phyloP scores from a whole-genome alignment of 2,797 vertebrate species.

The Acanthis flammea region DNA sequence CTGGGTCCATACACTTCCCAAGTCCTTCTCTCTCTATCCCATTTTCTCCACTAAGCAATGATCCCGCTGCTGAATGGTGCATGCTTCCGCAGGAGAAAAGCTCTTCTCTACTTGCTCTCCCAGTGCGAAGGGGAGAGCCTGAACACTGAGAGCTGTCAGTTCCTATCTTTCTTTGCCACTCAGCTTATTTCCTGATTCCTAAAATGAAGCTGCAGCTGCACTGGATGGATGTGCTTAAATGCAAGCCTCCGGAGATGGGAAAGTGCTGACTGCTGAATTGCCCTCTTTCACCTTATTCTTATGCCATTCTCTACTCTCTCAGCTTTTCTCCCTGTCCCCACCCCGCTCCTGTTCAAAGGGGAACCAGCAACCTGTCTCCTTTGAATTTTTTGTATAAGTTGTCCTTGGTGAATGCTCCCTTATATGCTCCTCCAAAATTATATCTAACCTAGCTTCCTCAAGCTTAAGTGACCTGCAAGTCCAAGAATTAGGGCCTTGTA shows the following conservation, averaged over 20 bases:
- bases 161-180: conserved; percentile 63
- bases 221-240: conserved; percentile 58
- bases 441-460: not conserved
- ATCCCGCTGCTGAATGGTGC: not conserved
- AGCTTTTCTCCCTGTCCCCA: not conserved
- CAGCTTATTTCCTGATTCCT: conserved; percentile 65
- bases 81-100: conserved; percentile 20
- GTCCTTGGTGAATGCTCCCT: not conserved
- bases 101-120: conserved; percentile 50
- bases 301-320: not conserved
- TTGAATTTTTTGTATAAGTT: not conserved
- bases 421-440: not conserved
- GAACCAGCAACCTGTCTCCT: not conserved
- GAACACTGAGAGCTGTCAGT: conserved; percentile 47
- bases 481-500: not conserved
- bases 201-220: conserved; percentile 66
- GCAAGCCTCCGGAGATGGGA: conserved; percentile 49
- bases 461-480: not conserved
- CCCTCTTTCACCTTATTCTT: conserved; percentile 42
- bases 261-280: conserved; percentile 62
- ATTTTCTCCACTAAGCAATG: not conserved
- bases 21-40: not conserved
- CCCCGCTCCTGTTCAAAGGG: not conserved
- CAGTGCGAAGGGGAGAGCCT: conserved; percentile 4
- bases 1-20: not conserved